Evolutionary conservation across 2,797 vertebrate genomes (phyloP).

Genomic region (Eulemur rubriventer): DNA sequence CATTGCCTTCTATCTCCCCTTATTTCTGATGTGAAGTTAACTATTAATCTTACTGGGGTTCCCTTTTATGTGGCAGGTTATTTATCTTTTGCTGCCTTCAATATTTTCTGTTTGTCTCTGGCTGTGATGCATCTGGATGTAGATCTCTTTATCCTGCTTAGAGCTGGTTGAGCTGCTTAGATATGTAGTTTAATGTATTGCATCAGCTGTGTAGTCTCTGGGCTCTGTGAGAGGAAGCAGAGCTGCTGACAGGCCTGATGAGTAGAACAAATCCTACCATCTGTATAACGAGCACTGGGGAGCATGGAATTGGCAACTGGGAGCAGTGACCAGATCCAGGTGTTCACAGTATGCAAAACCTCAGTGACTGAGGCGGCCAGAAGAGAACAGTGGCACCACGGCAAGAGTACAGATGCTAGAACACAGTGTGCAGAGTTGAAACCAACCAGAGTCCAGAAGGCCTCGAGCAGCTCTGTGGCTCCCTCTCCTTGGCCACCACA

Average conservation of each 20-base stretch:
- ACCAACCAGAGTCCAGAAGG: not conserved
- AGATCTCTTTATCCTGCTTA: not conserved
- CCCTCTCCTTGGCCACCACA: too few species aligned
- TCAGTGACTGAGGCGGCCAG: not conserved
- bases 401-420: not conserved
- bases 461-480: not conserved
- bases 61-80: not conserved
- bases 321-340: not conserved
- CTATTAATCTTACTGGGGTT: not conserved
- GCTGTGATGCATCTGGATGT: not conserved
- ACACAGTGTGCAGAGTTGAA: not conserved
- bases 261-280: not conserved
- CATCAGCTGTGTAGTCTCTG: not conserved
- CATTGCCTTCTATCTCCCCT: not conserved
- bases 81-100: not conserved
- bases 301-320: not conserved
- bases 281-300: not conserved
- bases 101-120: not conserved
- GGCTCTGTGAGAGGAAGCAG: not conserved
- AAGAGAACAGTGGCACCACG: accelerated
- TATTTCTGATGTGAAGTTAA: not conserved
- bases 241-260: not conserved
- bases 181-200: not conserved
- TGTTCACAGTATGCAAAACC: not conserved
- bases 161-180: not conserved